Base-by-base conservation (phyloP, 2,113 vertebrate genomes). In the Sporophila hypoxantha region DNA sequence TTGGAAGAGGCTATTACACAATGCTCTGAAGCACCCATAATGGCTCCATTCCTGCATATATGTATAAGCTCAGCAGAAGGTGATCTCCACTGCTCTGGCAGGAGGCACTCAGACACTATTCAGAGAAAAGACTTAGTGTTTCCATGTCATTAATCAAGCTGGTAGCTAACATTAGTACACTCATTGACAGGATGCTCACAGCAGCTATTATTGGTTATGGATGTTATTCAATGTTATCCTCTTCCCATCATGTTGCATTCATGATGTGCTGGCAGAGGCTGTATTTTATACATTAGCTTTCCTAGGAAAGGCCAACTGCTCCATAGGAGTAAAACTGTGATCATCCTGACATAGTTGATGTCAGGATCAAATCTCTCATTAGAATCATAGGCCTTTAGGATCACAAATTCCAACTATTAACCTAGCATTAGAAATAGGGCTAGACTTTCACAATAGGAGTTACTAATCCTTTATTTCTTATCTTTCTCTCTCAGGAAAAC, bases 141-240 rank as follows among this genome's bases (percentile, higher is more conserved):
- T 88, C 91, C 70, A 73, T 50, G 36, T 78, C 88, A 92, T 88
- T 92, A 88, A 84, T 76, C 71, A 92, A 80, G 66, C 60, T 89
- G 39, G 69, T 88, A 70, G 91, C 62, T 88, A 91, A 87, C 65
- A 73, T 69, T 57, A 89, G 85, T 44, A 81, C 53, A 23, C 50
- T 19, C 79, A 87, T 88, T 10, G 4, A 86, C 55, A 65, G 74
- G 82, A 75, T 65, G 55, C 55, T 81, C 11, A 8, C 36, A 85
- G 62, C 77, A 89, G 76, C 76, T 88, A 21, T 89, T 92, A 83
- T 9, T 88, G 50, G 73, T 59, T 75, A 62, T 52, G 62, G 49
- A 88, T 87, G 50, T 81, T 55, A 88, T 81, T 95, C 50, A 61
- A 0, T 22, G 52, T 84, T 92, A 89, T 18, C 62, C 71, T 89